Evolutionary conservation across 2,797 vertebrate genomes (phyloP).

Genomic region (Manis crassicaudata): DNA sequence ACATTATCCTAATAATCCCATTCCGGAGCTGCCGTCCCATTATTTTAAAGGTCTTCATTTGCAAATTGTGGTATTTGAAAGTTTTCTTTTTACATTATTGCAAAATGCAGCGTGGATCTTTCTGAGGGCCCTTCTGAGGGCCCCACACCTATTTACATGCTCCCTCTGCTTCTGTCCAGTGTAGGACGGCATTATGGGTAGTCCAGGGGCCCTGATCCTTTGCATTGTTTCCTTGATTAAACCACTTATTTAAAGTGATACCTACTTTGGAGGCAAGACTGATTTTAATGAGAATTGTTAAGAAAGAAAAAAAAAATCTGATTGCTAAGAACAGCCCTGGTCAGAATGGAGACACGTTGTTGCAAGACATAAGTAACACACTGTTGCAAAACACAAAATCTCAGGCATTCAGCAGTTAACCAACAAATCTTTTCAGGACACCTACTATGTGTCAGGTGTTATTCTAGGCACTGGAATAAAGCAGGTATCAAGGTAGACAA

Average conservation of each 20-base stretch:
- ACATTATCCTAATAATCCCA: constrained; percentile 85
- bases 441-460: neutral
- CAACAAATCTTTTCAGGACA: neutral
- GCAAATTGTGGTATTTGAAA: constrained; percentile 85
- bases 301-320: neutral
- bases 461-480: neutral
- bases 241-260: neutral
- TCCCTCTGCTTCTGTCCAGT: neutral
- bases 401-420: neutral
- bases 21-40: constrained; percentile 80
- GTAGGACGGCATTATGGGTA: neutral
- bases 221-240: neutral
- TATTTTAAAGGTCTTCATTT: constrained; percentile 87
- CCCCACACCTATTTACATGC: constrained; percentile 67
- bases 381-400: neutral
- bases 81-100: constrained; percentile 84
- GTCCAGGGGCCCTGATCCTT: neutral
- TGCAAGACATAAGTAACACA: neutral
- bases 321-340: neutral
- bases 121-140: constrained; percentile 70
- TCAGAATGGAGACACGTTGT: neutral
- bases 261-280: neutral
- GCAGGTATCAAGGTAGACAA: neutral
- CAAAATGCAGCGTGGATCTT: constrained; percentile 69
- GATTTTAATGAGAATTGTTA: constrained; percentile 59